Evolutionary conservation across 2,888 invertebrate species (phyloP).

Genomic region (Drosophila lacicola): DNA sequence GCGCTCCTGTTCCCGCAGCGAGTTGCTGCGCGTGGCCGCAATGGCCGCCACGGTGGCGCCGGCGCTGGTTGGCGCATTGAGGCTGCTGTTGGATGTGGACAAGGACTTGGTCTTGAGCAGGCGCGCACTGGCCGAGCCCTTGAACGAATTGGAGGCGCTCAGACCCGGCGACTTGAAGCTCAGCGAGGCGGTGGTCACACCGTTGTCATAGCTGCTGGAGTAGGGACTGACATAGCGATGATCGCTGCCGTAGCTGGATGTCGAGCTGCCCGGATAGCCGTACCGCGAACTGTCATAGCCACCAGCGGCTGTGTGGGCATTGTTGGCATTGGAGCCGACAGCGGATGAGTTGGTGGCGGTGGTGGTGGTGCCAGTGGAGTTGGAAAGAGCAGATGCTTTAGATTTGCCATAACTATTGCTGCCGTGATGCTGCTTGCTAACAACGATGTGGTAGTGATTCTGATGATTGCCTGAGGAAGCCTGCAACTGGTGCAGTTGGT

Average conservation of each 20-base stretch:
- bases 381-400: constrained; percentile 65
- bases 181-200: constrained; percentile 85
- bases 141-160: constrained; percentile 77
- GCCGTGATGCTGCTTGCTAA: constrained; percentile 53
- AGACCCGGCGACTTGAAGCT: constrained; percentile 76
- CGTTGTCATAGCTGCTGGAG: constrained; percentile 84
- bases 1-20: constrained; percentile 85
- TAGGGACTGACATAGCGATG: constrained; percentile 85
- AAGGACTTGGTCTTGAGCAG: constrained; percentile 79
- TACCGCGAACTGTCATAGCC: constrained; percentile 80
- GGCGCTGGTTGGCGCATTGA: constrained; percentile 71
- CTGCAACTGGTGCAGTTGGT: constrained; percentile 46
- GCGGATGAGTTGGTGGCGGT: constrained; percentile 48
- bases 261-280: constrained; percentile 62
- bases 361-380: constrained; percentile 26
- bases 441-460: constrained; percentile 63
- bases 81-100: constrained; percentile 83
- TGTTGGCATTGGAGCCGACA: constrained; percentile 29
- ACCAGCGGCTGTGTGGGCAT: constrained; percentile 42
- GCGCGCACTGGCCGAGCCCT: constrained; percentile 71
- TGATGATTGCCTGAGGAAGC: constrained; percentile 49
- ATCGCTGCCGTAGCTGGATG: constrained; percentile 77
- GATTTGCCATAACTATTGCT: constrained; percentile 63
- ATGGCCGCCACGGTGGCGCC: constrained; percentile 83
- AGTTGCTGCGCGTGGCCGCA: constrained; percentile 84